Evolutionary conservation across 2,113 vertebrate species (phyloP).

Genomic region (Heptranchias perlo): DNA sequence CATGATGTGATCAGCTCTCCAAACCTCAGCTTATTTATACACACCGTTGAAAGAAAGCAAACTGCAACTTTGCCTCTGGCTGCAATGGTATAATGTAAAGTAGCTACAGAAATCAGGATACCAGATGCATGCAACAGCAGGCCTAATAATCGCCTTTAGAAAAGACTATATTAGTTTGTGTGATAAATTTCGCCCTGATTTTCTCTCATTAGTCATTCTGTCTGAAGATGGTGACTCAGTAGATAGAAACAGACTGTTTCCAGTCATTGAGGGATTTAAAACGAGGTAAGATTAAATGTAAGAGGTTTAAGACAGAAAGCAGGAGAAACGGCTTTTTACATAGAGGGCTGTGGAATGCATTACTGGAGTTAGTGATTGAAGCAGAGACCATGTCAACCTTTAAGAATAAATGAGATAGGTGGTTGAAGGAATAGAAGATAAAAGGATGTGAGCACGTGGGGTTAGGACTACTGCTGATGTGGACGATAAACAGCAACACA

Average conservation of each 20-base stretch:
- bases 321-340: neutral
- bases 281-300: neutral
- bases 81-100: neutral
- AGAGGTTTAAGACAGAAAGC: neutral
- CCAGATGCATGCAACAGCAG: neutral
- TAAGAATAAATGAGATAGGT: neutral
- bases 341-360: neutral
- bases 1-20: neutral
- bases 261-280: neutral
- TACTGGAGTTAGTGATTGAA: neutral
- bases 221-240: neutral
- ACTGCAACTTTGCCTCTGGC: neutral
- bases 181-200: neutral
- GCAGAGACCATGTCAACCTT: neutral
- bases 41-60: neutral
- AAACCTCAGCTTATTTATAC: neutral
- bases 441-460: neutral
- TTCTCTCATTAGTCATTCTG: neutral
- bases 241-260: neutral
- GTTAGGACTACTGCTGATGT: neutral
- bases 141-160: neutral
- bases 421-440: neutral
- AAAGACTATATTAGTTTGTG: neutral
- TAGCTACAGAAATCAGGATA: neutral
- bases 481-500: neutral